phyloP scores from a whole-genome alignment of 2,113 vertebrate species.

The Terrapene triunguis region DNA sequence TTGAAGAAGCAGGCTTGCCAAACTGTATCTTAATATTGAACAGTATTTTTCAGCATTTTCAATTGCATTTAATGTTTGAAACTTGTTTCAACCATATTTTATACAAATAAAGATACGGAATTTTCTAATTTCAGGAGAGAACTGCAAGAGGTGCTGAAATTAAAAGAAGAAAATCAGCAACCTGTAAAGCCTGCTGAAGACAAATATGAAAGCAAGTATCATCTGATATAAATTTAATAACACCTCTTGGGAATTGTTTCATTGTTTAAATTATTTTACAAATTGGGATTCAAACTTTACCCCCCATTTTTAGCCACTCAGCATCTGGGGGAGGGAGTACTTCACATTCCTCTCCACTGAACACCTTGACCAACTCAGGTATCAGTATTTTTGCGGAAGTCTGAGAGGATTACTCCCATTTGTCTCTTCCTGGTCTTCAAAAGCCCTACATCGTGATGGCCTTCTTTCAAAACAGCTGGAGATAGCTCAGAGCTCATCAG shows the following conservation, averaged over 20 bases:
- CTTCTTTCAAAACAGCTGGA: not conserved
- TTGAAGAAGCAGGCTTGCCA: not conserved
- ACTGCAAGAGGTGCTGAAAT: constrained; percentile 58
- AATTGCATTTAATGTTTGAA: not conserved
- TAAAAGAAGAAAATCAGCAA: constrained; percentile 57
- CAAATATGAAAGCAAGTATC: constrained; percentile 71
- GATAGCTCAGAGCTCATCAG: not conserved
- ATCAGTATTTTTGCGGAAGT: not conserved
- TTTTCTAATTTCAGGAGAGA: constrained; percentile 77
- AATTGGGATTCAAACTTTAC: not conserved
- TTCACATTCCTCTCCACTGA: not conserved
- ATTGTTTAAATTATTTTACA: not conserved
- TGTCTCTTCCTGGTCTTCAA: not conserved
- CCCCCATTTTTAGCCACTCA: constrained; percentile 4
- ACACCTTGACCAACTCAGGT: not conserved
- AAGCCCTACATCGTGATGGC: not conserved
- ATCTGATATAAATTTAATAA: not conserved
- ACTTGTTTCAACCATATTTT: not conserved
- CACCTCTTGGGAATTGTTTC: not conserved
- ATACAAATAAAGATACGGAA: not conserved
- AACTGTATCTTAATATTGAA: not conserved
- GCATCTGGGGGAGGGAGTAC: not conserved
- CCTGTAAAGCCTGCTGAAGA: constrained; percentile 47
- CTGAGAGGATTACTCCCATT: not conserved
- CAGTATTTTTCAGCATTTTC: not conserved